Percentiles rank a stretch among this genome's conserved stretches.
Conservation (phyloP, 2,888 invertebrate genomes). For the Lomographa bimaculata region DNA sequence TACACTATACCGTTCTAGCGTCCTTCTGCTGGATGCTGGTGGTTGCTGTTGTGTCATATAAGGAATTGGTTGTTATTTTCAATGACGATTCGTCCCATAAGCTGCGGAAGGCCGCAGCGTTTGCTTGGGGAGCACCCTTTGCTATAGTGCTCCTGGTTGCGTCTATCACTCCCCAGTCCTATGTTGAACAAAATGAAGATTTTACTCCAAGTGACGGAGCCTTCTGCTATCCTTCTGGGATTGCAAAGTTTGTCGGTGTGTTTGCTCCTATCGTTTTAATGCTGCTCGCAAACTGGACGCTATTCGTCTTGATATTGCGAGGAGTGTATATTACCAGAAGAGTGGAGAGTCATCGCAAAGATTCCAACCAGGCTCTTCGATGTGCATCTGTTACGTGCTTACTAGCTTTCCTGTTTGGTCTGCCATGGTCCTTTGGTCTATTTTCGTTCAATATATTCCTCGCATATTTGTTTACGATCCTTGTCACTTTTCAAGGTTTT, state of each 20-base stretch:
- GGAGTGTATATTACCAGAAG: slow-evolving; percentile 76
- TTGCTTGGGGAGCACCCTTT: slow-evolving; percentile 85
- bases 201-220: slow-evolving; percentile 61
- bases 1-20: slow-evolving; percentile 86
- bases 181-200: slow-evolving; percentile 66
- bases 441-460: slow-evolving; percentile 72
- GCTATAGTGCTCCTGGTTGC: slow-evolving; percentile 79
- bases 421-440: slow-evolving; percentile 85
- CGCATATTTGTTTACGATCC: slow-evolving; percentile 81
- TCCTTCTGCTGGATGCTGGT: slow-evolving; percentile 90
- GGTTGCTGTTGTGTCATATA: slow-evolving; percentile 86
- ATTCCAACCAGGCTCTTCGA: slow-evolving; percentile 73
- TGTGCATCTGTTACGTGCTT: slow-evolving; percentile 84
- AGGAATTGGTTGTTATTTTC: slow-evolving; percentile 86
- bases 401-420: slow-evolving; percentile 84
- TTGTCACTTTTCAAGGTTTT: slow-evolving; percentile 83
- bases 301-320: slow-evolving; percentile 83
- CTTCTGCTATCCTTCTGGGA: slow-evolving; percentile 82
- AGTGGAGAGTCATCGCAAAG: slow-evolving; percentile 76
- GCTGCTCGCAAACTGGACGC: slow-evolving; percentile 79
- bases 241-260: slow-evolving; percentile 80
- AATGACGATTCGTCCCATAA: slow-evolving; percentile 84
- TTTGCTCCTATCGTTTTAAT: slow-evolving; percentile 80
- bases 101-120: slow-evolving; percentile 83
- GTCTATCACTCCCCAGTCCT: slow-evolving; percentile 69